Base-by-base conservation (phyloP, 1,140 invertebrate species). In the Rhizoglyphus robini region DNA sequence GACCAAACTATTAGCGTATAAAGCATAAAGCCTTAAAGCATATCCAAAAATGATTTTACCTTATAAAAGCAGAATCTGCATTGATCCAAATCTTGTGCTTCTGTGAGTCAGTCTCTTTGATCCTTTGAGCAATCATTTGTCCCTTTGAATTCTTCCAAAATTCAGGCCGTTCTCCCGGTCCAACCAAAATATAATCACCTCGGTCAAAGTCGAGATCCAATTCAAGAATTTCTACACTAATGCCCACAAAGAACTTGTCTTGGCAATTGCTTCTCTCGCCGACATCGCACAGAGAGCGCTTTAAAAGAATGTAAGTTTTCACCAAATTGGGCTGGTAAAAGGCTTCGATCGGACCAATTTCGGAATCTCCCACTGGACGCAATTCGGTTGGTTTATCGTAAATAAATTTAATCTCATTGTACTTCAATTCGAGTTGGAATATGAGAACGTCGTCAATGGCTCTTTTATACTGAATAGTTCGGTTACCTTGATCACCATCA, bases 191-290 rank as follows among this genome's bases (percentile, higher is more conserved):
- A 46, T 60, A 60, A 46, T 60, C 58, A 1, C 27, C 1, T 63
- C 54, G 59, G 60, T 57, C 57, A 66, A 32, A 57, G 51, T 61
- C 54, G n/a, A 49, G 29, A 51, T 60, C 47, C 25, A 27, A 31
- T 46, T 58, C 36, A 48, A 38, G 47, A 65, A 68, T 60, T 34
- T 31, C 25, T 0, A 23, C 30, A 48, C 38, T 36, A 61, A 62
- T 60, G 48, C 65, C 65, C 48, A 58, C 25, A 18, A 60, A 63
- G 59, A 51, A 65, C 31, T 60, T 29, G 1, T 15, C 27, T 46
- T 60, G 15, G 15, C 15, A 60, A n/a, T 60, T 34, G 15, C 25
- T 3, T 3, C 58, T 34, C 15, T 51, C 29, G 58, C 18, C 2
- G 15, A 8, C 23, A 23, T 54, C 51, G 20, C 51, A 54, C 20